These are phyloP conservation scores for Auanema freiburgensis DNA, from an alignment of 2,888 invertebrate genomes.

Conservation along the genomic window DNA sequence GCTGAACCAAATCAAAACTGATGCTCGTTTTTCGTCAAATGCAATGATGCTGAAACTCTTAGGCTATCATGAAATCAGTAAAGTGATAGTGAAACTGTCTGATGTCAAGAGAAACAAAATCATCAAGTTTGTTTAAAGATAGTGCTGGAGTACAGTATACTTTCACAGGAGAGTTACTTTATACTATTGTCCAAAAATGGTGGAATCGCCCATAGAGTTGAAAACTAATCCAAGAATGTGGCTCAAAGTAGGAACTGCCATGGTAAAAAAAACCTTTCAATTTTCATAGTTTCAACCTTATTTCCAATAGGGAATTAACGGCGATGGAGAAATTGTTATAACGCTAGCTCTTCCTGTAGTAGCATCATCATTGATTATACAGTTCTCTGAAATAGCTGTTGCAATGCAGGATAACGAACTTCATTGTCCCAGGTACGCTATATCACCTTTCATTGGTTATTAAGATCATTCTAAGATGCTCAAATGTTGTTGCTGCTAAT, in stretches of 20 bases:
- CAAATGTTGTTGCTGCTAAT: slow-evolving; percentile 92
- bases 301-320: not conserved
- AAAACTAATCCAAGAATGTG: slow-evolving; percentile 79
- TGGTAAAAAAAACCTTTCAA: slow-evolving; percentile 70
- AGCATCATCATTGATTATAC: slow-evolving; percentile 96
- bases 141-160: not conserved
- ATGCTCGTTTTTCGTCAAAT: slow-evolving; percentile 95
- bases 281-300: not conserved
- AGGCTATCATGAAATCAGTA: slow-evolving; percentile 86
- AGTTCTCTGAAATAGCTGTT: slow-evolving; percentile 96
- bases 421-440: slow-evolving; percentile 41
- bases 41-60: slow-evolving; percentile 95
- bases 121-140: slow-evolving; percentile 68
- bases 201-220: slow-evolving; percentile 93
- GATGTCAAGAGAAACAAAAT: slow-evolving; percentile 95
- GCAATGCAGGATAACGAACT: slow-evolving; percentile 80
- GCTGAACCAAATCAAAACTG: slow-evolving; percentile 67
- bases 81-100: slow-evolving; percentile 78
- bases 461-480: slow-evolving; percentile 72
- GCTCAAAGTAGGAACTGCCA: slow-evolving; percentile 93
- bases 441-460: slow-evolving; percentile 1
- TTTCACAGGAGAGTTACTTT: slow-evolving; percentile 74
- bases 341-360: slow-evolving; percentile 76
- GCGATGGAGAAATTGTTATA: slow-evolving; percentile 25
- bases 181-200: slow-evolving; percentile 89